Evolutionary conservation across 2,888 invertebrate species (phyloP), one percentile per base, ranked within the genome.

Genomic region (Rhingia campestris): DNA sequence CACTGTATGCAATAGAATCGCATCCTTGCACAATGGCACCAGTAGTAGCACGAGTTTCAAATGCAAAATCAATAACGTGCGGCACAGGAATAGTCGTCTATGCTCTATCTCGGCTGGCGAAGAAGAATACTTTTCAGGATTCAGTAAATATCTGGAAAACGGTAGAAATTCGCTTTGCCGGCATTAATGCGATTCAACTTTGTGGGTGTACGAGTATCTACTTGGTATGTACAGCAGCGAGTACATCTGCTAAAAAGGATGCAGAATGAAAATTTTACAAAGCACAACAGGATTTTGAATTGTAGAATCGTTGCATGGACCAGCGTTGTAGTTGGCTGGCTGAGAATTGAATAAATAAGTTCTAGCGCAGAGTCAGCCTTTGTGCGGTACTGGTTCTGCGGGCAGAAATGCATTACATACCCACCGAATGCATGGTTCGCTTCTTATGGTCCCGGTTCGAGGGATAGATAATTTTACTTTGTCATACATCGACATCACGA

Each of bases 31-130:
- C 70, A 70, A 64, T 39, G 30, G 39, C 33, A 73, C 10, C 7
- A 54, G 9, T 32, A 63, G 37, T 6, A 51, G 12, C 12, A 59
- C 41, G n/a, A 73, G 63, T 49, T 56, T 56, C 41, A 49, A 56
- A 70, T 58, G 51, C 43, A 64, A 64, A 77, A 77, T 77, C 77
- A 77, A 77, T 77, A 77, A 22, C n/a, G 7, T n/a, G 43, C n/a
- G 47, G 22, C 33, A 51, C 32, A 53, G 45, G 33, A 45, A 45
- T 32, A 22, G 22, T 22, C 6, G 45, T 56, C 33, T 53, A 41
- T 30, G 30, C 14, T n/a, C 12, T 30, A 32, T 12, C n/a, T 32
- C 39, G 54, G 63, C 45, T 69, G 37, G 30, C 22, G 22, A 4
- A 10, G 22, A 33, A 51, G 66, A 41, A 35, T 41, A n/a, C 22